Conservation (phyloP, 2,888 invertebrate species). For the Amphipoea lucens region DNA sequence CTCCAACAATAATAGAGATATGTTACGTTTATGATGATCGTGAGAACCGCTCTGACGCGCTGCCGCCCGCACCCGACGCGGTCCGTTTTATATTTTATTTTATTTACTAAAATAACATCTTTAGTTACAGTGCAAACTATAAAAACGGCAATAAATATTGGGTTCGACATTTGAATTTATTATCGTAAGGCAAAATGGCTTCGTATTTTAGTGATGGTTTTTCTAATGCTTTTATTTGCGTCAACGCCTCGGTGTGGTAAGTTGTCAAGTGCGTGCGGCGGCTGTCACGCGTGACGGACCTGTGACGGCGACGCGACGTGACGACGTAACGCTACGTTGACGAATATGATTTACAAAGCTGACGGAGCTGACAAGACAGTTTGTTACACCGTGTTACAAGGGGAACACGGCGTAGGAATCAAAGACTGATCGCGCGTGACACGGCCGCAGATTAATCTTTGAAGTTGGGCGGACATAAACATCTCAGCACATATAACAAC, state of each 20-base stretch:
- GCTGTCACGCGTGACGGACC: constrained; percentile 29
- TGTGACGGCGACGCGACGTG: constrained; percentile 13
- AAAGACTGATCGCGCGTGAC: constrained; percentile 46
- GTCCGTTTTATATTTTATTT: constrained; percentile 74
- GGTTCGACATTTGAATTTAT: constrained; percentile 76
- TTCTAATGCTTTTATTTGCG: constrained; percentile 67
- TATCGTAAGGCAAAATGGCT: constrained; percentile 76
- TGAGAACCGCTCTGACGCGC: constrained; percentile 71
- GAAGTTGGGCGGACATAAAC: constrained; percentile 56
- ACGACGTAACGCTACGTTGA: constrained; percentile 56
- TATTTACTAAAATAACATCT: constrained; percentile 86
- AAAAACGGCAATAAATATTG: constrained; percentile 80
- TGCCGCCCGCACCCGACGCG: constrained; percentile 62
- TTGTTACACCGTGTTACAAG: constrained; percentile 57
- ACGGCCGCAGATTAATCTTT: constrained; percentile 53
- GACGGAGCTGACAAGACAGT: constrained; percentile 66
- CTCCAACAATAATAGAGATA: constrained; percentile 82
- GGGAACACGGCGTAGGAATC: constrained; percentile 38
- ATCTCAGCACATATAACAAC: constrained; percentile 55
- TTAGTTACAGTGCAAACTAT: constrained; percentile 79
- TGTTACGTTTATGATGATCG: constrained; percentile 76
- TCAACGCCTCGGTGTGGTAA: constrained; percentile 65
- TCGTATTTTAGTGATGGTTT: constrained; percentile 64
- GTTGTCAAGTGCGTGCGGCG: constrained; percentile 52
- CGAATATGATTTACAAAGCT: constrained; percentile 68